Evolutionary conservation across 2,888 invertebrate species (phyloP).

Genomic region (Caenorhabditis zanzibari): DNA sequence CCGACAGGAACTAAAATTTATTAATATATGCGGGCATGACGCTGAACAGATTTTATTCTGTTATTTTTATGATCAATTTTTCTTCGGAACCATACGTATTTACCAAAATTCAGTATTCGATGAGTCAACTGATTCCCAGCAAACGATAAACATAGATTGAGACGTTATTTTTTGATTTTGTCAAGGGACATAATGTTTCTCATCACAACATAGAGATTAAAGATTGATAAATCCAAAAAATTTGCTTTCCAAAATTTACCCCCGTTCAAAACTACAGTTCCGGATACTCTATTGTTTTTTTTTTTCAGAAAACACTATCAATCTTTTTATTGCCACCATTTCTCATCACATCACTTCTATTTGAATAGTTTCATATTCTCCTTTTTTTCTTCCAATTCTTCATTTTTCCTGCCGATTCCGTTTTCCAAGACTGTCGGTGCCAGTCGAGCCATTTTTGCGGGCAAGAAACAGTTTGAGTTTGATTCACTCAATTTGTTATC

Average conservation of each 20-base stretch:
- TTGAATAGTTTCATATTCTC: constrained; percentile 3
- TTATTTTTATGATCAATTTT: not conserved
- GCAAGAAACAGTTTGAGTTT: constrained; percentile 27
- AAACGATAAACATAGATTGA: too few species aligned
- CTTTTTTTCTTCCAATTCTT: not conserved
- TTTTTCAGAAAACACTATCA: too few species aligned
- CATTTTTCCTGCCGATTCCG: constrained; percentile 19
- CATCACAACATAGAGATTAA: too few species aligned
- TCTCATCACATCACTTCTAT: constrained; percentile 29
- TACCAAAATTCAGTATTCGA: too few species aligned
- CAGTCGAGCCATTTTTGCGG: constrained; percentile 34
- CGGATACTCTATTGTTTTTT: too few species aligned
- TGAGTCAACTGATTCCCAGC: too few species aligned
- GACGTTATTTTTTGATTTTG: too few species aligned
- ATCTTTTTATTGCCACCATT: not conserved
- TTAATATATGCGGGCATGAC: not conserved
- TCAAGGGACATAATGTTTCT: too few species aligned
- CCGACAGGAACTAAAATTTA: not conserved
- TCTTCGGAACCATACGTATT: too few species aligned
- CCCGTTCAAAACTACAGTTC: too few species aligned
- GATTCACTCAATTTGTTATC: constrained; percentile 42
- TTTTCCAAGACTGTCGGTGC: constrained; percentile 13
- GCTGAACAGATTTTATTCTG: not conserved
- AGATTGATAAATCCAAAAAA: too few species aligned
- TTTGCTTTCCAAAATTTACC: too few species aligned